A percentile compares a stretch with the other conserved stretches of the same genome.
phyloP scores from a whole-genome alignment of 2,797 vertebrate genomes.

The Spondyliosoma cantharus region DNA sequence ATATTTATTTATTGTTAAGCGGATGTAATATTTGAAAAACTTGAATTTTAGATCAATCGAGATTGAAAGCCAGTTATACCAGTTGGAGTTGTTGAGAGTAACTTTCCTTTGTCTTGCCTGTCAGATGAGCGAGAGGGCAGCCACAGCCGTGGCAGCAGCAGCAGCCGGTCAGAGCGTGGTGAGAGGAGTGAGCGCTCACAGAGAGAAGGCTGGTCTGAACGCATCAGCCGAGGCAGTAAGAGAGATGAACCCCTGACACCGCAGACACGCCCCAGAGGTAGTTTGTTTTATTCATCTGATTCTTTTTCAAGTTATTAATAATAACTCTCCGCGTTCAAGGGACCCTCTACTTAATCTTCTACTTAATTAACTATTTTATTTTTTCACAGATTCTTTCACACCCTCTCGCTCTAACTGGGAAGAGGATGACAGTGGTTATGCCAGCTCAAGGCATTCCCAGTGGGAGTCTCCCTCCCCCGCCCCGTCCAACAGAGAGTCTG shows the following conservation, averaged over 20 bases:
- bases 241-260: slow-evolving; percentile 91
- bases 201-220: slow-evolving; percentile 88
- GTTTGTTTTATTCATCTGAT: not conserved
- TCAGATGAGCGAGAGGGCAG: slow-evolving; percentile 89
- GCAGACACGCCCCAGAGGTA: slow-evolving; percentile 91
- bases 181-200: slow-evolving; percentile 83
- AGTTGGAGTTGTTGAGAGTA: not conserved
- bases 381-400: slow-evolving; percentile 88
- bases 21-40: not conserved
- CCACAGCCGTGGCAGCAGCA: slow-evolving; percentile 73
- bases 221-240: slow-evolving; percentile 86
- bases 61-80: not conserved
- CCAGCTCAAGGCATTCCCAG: slow-evolving; percentile 88
- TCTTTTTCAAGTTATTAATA: not conserved
- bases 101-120: not conserved
- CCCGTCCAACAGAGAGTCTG: slow-evolving; percentile 87
- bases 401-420: slow-evolving; percentile 98
- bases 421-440: slow-evolving; percentile 91
- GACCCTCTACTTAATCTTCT: not conserved
- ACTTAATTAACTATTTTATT: slow-evolving; percentile 9
- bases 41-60: not conserved
- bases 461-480: slow-evolving; percentile 97
- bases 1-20: not conserved
- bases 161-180: slow-evolving; percentile 84
- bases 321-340: too few relatives aligned